Evolutionary conservation across 1,140 invertebrate genomes (phyloP).

Genomic region (Drosophila fuyamai): DNA sequence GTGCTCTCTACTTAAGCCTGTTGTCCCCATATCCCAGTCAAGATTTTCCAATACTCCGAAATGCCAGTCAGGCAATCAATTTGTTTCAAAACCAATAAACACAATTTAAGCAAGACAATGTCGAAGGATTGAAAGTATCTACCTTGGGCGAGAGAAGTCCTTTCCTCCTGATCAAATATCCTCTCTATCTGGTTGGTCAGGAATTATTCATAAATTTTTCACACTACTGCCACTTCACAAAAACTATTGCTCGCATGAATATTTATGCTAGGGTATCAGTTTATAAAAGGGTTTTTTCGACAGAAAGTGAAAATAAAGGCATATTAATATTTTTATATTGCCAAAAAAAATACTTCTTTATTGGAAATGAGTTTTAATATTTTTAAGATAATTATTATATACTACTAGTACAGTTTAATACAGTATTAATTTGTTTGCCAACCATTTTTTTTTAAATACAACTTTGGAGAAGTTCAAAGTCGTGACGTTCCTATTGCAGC

Average conservation of each 20-base stretch:
- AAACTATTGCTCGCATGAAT: constrained; percentile 33
- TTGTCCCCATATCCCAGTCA: constrained; percentile 24
- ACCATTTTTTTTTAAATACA: neutral
- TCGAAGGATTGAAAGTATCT: constrained; percentile 3
- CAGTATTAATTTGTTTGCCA: too few species aligned
- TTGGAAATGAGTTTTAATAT: too few species aligned
- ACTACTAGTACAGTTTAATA: too few species aligned
- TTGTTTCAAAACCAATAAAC: constrained; percentile 55
- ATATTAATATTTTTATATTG: too few species aligned
- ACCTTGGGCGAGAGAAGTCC: constrained; percentile 33
- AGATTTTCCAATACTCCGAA: constrained; percentile 40
- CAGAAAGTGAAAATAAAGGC: too few species aligned
- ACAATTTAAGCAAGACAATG: constrained; percentile 43
- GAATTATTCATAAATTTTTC: constrained; percentile 42
- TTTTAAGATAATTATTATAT: too few species aligned
- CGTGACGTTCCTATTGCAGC: neutral
- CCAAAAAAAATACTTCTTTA: too few species aligned
- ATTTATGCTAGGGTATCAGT: constrained; percentile 23
- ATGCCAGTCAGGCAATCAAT: constrained; percentile 56
- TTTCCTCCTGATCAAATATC: constrained; percentile 25
- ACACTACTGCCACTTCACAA: constrained; percentile 21
- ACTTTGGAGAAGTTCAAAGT: neutral
- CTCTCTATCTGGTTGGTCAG: neutral
- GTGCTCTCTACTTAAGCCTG: constrained; percentile 2
- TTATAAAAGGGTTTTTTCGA: neutral